phyloP scores from a whole-genome alignment of 2,113 vertebrate species.

The Eudyptes chrysolophus region DNA sequence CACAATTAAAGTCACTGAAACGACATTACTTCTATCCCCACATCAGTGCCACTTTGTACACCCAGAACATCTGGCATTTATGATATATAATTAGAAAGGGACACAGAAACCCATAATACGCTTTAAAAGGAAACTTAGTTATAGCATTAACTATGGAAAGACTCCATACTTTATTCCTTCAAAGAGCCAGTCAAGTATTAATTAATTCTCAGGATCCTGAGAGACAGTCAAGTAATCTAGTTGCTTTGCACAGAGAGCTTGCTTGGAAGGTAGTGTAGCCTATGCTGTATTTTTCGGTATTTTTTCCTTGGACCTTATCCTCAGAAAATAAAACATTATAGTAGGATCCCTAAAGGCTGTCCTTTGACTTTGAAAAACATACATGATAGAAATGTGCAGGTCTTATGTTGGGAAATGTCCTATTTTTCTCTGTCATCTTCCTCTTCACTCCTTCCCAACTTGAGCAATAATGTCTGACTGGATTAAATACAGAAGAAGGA shows the following conservation, averaged over 20 bases:
- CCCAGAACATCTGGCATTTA: background rate
- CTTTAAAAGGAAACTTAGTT: background rate
- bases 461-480: background rate
- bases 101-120: background rate
- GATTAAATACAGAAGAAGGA: background rate
- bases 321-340: background rate
- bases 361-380: background rate
- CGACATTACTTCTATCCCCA: background rate
- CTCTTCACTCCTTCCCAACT: background rate
- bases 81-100: background rate
- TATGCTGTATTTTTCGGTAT: background rate
- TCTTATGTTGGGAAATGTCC: background rate
- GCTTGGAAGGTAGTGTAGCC: background rate
- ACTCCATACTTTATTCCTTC: background rate
- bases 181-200: background rate
- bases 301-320: background rate
- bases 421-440: background rate
- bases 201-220: background rate
- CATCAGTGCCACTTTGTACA: background rate
- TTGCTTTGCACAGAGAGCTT: background rate
- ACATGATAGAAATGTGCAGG: background rate
- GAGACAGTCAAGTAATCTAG: background rate
- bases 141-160: background rate
- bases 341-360: background rate
- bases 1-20: background rate